Evolutionary conservation across 2,113 vertebrate genomes (phyloP), one percentile per base, ranked within the genome.

Genomic region (Megaceryle maxima): DNA sequence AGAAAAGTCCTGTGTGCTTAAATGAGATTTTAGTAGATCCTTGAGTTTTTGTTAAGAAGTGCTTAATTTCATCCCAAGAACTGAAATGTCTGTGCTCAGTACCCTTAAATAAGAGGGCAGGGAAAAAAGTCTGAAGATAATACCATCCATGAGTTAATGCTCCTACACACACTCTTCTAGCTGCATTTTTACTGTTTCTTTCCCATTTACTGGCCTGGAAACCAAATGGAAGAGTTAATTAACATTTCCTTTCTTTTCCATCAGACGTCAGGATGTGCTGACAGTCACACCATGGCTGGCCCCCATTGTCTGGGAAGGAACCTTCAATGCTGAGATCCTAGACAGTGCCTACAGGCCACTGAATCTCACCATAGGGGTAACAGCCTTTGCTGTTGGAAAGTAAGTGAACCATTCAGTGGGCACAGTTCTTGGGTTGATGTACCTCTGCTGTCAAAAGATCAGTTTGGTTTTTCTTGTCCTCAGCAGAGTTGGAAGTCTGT

Each of bases 271-370:
- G 21, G 94, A 97, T 55, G 96, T 98, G 46, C 95, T 98, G 95
- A 97, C 94, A 0, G 92, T 98, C 79, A 98, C 98, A 0, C 94
- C 98, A 0, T 99, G 98, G 98, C 85, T 98, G 50, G 98, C 97
- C 5, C 98, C 98, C 76, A 93, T 99, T 12, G 33, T 99, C 75
- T 99, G 99, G 86, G 98, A 99, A 15, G 98, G 98, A 37, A 98
- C 94, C 79, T 97, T 95, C 18, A n/a, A 91, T n/a, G 92, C 98
- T 0, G 97, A 95, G 35, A n/a, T 92, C 35, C 96, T 97, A 67
- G 97, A 96, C 70, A 94, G 73, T 17, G 95, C 97, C 85, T 98
- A 98, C 39, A 93, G 72, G 33, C 93, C 97, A 0, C 77, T 86
- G 84, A 97, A 93, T 55, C 96, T 98, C 94, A 98, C 88, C 53